Base-by-base conservation (phyloP, 2,797 vertebrate genomes). In the Sebastes matsubarae region DNA sequence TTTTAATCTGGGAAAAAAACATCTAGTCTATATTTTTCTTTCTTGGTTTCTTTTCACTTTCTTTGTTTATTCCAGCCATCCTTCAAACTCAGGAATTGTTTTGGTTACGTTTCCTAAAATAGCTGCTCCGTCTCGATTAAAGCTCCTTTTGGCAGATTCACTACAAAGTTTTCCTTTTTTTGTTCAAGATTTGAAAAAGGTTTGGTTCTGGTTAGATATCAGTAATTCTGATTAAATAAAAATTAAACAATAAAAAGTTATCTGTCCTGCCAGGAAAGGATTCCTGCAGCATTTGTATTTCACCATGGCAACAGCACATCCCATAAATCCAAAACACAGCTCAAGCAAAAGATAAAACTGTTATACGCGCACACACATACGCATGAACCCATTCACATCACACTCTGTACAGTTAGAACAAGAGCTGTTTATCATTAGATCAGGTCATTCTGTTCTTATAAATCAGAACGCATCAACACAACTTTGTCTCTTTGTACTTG, bases 291-390 rank as follows among this genome's bases (percentile, higher is more conserved):
- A 46, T 77, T 85, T 88, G 79, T 82, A 50, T 76, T 70, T 84
- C 55, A 14, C 75, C 81, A 80, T 77, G 34, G 82, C 80, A 91
- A 90, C 81, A 61, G 66, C 59, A 54, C 72, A 83, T 42, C 61
- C 70, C 65, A 78, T 59, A 64, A 84, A 86, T 57, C 29, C 46
- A 14, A 68, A 77, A 72, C 36, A 78, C 60, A 32, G 38, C 64
- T 6, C 2, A 11, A 55, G 57, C 16, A 57, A 24, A 54, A 61
- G 34, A 63, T 67, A 8, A 30, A 78, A 50, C 3, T 55, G 25
- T 50, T 57, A 3, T 42, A 42, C 6, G 6, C 2, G 2, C 38
- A 22, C 9, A 22, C 9, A 34, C 27, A 68, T 3, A 7, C 11
- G 5, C 73, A n/a, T 12, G 9, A 16, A 25, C 54, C 16, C 59